Evolutionary conservation across 2,797 vertebrate genomes (phyloP), one percentile per base, ranked within the genome.

Genomic region (Eutrigla gurnardus): DNA sequence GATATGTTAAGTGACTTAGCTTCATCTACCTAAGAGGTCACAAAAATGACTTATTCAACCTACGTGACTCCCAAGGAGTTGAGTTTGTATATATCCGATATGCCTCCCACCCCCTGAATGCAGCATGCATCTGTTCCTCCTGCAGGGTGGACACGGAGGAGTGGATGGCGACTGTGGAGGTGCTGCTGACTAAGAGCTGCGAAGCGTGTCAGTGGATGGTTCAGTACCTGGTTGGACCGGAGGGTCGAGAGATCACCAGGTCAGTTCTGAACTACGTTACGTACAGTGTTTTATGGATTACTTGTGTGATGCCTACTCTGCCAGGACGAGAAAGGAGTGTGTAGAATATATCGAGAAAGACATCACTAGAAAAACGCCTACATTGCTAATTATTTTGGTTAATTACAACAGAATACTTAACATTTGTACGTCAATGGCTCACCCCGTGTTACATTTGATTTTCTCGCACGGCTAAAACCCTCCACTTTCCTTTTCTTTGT

Each of bases 201-300:
- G 96, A 98, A 87, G 97, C 97, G 5, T 99, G 97, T 73, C 96
- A 98, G 86, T 99, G 98, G 98, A 95, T 99, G 90, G 95, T 97
- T 79, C 97, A 99, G 80, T 99, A 97, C 90, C 95, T 99, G 46
- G 95, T 98, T 2, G 94, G 96, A 63, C 92, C 95, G 10, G 98
- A 99, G 93, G 98, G 98, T 3, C 90, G 97, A 40, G 98, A 99
- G 90, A 96, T 98, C 73, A 95, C 97, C 54, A 98, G 96, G 98
- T 99, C 86, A 95, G 96, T 95, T 25, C 25, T 25, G 25, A 25
- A 25, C 25, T 25, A 18, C 17, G 43, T 25, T 37, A 11, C 8
- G 37, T 40, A 3, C 18, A 52, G 5, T 14, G 3, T n/a, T 7
- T 37, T 17, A 3, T 17, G 17, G 35, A 11, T 39, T 9, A 35